Evolutionary conservation across 2,113 vertebrate genomes (phyloP), one percentile per base, ranked within the genome.

Genomic region (Romanogobio albipinnatus): DNA sequence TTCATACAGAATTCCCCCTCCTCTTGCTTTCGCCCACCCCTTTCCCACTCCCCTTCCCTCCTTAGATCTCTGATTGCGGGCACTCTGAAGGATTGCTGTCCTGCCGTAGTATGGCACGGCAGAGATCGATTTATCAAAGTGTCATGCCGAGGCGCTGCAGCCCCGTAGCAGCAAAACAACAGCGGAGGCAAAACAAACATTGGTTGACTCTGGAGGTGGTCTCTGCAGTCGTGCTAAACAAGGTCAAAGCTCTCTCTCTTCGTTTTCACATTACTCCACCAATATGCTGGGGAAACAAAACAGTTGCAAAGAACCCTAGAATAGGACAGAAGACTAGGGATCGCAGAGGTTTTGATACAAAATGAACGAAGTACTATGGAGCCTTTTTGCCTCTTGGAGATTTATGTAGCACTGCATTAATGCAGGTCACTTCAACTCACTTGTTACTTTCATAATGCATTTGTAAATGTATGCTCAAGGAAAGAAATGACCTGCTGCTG

Each of bases 391-490:
- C 76, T 81, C 45, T 61, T 83, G 90, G 88, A 93, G 91, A 90
- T 92, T 91, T 88, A 90, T 86, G 59, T 88, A 86, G 43, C 43
- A 79, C 86, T 80, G 83, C 89, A 88, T 83, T 81, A 85, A 85
- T 84, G 84, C 58, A 89, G 90, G 89, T 93, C 90, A 90, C 83
- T 85, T 86, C 59, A 87, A 87, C 82, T 81, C 86, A 81, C 87
- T 81, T 91, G 87, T 86, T 93, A 91, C 92, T 94, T 93, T 94
- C 90, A 93, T 93, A 93, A 93, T 93, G 93, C 86, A 93, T 89
- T 86, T 89, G 89, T 45, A 26, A 29, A 85, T 15, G 79, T 83
- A 74, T 78, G 77, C 88, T 82, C 88, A 66, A 91, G 83, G 91
- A 91, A 91, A 91, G n/a, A 26, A 74, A 93, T 91, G 85, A 91